These are phyloP conservation scores for Protophormia terraenovae DNA, from an alignment of 2,888 invertebrate genomes.

Conservation along the genomic window DNA sequence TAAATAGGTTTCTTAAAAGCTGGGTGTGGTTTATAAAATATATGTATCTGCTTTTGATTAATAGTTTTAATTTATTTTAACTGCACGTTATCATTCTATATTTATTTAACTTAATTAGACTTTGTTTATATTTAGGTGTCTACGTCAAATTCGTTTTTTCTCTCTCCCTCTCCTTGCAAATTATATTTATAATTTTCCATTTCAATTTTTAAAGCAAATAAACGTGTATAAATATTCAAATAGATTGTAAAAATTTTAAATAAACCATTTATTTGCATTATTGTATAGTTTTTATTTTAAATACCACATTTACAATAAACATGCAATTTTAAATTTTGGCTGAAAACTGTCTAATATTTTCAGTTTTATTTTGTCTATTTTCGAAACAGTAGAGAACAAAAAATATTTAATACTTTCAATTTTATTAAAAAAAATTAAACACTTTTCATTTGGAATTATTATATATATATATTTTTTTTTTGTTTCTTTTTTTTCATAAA, in stretches of 20 bases:
- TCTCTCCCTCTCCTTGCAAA: not conserved
- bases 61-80: too few species aligned
- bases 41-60: too few species aligned
- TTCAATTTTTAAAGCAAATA: slow-evolving; percentile 3
- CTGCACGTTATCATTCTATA: not conserved
- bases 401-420: not conserved
- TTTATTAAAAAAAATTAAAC: too few species aligned
- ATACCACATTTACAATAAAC: slow-evolving; percentile 45
- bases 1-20: too few species aligned
- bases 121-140: slow-evolving; percentile 35
- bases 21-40: too few species aligned
- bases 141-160: not conserved
- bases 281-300: slow-evolving; percentile 13
- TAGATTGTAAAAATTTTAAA: slow-evolving; percentile 14
- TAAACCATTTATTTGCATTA: slow-evolving; percentile 5
- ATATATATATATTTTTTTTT: too few species aligned
- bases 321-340: slow-evolving; percentile 1
- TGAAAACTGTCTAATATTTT: slow-evolving; percentile 21
- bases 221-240: slow-evolving; percentile 4
- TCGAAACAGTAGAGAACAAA: not conserved
- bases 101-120: slow-evolving; percentile 28
- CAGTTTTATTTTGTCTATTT: not conserved
- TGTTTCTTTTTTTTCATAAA: too few species aligned
- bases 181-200: not conserved
- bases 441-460: too few species aligned